These are phyloP conservation scores for Coelogynopora nodosa DNA, from an alignment of 2,888 invertebrate genomes.

Conservation along the genomic window DNA sequence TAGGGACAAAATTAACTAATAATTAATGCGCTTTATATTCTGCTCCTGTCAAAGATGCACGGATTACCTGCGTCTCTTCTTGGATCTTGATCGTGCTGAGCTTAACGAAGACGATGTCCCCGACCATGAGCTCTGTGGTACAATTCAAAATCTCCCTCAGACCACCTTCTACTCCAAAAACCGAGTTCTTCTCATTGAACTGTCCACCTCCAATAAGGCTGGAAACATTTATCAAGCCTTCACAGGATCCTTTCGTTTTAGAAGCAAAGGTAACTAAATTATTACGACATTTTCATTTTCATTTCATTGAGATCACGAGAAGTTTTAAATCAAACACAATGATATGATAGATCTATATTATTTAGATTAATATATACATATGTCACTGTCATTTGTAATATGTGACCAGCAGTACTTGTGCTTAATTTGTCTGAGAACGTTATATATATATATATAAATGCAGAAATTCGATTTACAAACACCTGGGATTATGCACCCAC, in stretches of 20 bases:
- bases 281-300: background rate
- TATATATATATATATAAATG: too few species aligned
- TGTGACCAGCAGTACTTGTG: too few species aligned
- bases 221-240: slow-evolving; percentile 1
- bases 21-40: too few species aligned
- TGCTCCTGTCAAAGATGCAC: slow-evolving; percentile 47
- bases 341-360: too few species aligned
- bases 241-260: slow-evolving; percentile 8
- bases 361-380: too few species aligned
- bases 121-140: slow-evolving; percentile 57
- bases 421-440: too few species aligned
- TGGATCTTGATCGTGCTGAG: slow-evolving; percentile 56
- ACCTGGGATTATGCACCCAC: too few species aligned
- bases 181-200: slow-evolving; percentile 57
- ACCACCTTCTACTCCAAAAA: slow-evolving; percentile 56
- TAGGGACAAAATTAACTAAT: too few species aligned
- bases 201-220: slow-evolving; percentile 53
- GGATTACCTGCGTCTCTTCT: slow-evolving; percentile 56
- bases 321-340: too few species aligned
- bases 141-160: slow-evolving; percentile 52
- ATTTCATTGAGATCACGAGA: too few species aligned
- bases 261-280: background rate
- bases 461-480: too few species aligned
- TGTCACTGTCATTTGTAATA: too few species aligned
- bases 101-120: slow-evolving; percentile 55